Conservation (phyloP, 2,888 invertebrate genomes). For the Xestia rhomboidea region DNA sequence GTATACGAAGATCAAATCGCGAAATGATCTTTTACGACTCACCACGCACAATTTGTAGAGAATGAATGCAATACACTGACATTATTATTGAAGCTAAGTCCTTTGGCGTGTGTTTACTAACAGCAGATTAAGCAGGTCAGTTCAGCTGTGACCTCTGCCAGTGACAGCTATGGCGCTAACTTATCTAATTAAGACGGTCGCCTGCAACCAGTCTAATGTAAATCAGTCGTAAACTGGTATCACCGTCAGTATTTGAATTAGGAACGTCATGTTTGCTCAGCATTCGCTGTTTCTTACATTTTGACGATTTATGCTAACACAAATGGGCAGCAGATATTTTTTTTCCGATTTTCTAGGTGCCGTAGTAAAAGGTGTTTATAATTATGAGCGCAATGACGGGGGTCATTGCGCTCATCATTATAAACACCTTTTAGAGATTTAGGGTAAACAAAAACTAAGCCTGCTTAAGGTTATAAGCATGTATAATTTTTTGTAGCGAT, state of each 20-base stretch:
- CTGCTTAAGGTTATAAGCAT: background rate
- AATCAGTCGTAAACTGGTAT: conserved; percentile 4
- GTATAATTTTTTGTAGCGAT: background rate
- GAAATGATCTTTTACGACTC: background rate
- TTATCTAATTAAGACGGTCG: conserved; percentile 44
- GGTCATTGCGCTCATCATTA: too few relatives aligned
- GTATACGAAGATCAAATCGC: background rate
- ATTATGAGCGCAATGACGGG: background rate
- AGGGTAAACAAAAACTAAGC: background rate
- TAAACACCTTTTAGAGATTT: background rate
- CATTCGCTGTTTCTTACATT: background rate
- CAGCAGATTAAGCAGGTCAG: conserved; percentile 41
- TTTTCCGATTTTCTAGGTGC: background rate
- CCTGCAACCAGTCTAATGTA: conserved; percentile 1
- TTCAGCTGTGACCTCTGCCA: conserved; percentile 16
- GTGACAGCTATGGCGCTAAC: conserved; percentile 35
- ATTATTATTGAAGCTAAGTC: background rate
- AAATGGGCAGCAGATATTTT: background rate
- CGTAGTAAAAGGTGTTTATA: background rate
- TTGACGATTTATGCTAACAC: background rate
- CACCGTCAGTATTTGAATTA: background rate
- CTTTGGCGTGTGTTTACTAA: conserved; percentile 18
- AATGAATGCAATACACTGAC: background rate
- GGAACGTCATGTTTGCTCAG: background rate
- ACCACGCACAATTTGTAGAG: background rate